Evolutionary conservation across 2,113 vertebrate genomes (phyloP).

Genomic region (Coracopsis vasa): DNA sequence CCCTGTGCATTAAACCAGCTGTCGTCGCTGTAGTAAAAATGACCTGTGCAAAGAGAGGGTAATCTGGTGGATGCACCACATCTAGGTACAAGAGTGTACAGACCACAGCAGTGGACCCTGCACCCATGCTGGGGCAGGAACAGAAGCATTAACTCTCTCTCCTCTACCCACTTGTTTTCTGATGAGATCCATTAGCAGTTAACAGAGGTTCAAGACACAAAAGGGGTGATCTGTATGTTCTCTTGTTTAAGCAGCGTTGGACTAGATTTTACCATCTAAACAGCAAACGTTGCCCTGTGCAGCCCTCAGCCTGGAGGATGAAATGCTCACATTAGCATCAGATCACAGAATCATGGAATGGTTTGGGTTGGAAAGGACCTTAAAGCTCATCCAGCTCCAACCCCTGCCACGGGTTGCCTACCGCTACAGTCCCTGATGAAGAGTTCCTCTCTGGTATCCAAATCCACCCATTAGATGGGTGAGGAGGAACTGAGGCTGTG

Average conservation of each 20-base stretch:
- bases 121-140: not conserved
- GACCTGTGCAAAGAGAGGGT: not conserved
- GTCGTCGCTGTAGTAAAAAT: not conserved
- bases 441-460: not conserved
- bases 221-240: not conserved
- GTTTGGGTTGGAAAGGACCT: not conserved
- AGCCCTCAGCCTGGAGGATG: not conserved
- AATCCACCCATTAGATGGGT: fast-evolving
- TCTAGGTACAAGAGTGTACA: no score
- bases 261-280: not conserved
- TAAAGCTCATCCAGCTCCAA: not conserved
- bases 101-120: not conserved
- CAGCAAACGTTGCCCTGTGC: fast-evolving
- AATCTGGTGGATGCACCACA: not conserved
- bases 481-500: not conserved
- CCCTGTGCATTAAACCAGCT: not conserved
- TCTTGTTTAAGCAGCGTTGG: not conserved
- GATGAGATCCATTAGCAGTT: not conserved
- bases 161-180: not conserved
- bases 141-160: not conserved
- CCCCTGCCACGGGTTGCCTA: not conserved
- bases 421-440: not conserved
- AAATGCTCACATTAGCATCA: fast-evolving
- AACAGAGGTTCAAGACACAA: not conserved
- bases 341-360: not conserved